Conservation (phyloP, 2,797 vertebrate species). For the Anas bahamensis region DNA sequence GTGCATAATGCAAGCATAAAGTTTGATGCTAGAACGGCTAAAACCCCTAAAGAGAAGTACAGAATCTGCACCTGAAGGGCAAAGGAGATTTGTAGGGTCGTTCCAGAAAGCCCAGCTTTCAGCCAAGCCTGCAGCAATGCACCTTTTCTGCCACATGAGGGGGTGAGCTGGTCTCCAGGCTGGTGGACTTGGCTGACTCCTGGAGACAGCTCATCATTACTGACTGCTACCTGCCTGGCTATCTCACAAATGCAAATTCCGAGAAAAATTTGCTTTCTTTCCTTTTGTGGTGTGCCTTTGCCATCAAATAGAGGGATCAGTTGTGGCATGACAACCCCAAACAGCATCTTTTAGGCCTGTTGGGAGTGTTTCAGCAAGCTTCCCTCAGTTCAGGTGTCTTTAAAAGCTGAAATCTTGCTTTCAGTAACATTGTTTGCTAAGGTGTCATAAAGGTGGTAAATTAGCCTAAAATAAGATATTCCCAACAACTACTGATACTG, state of each 20-base stretch:
- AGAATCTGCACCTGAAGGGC: rapidly evolving
- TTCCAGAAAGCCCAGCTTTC: rapidly evolving
- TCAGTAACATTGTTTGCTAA: neutral
- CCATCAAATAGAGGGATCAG: rapidly evolving
- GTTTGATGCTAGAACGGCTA: neutral
- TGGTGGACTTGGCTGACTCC: neutral
- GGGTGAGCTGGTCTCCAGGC: neutral
- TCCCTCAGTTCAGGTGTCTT: neutral
- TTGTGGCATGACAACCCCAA: neutral
- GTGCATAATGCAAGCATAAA: neutral
- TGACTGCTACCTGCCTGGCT: neutral
- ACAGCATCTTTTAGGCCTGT: neutral
- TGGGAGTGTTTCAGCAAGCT: neutral
- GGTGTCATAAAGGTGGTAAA: neutral
- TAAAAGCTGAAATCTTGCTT: neutral
- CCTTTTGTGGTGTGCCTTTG: neutral
- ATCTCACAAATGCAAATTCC: neutral
- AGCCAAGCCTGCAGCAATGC: neutral
- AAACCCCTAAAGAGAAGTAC: neutral
- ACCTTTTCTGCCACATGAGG: neutral
- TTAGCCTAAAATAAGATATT: neutral
- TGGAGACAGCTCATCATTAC: neutral
- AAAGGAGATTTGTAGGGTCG: neutral
- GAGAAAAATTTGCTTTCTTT: neutral
- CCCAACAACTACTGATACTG: neutral